These are phyloP conservation scores for Diarsia rubi DNA, from an alignment of 2,888 invertebrate genomes.

Conservation along the genomic window DNA sequence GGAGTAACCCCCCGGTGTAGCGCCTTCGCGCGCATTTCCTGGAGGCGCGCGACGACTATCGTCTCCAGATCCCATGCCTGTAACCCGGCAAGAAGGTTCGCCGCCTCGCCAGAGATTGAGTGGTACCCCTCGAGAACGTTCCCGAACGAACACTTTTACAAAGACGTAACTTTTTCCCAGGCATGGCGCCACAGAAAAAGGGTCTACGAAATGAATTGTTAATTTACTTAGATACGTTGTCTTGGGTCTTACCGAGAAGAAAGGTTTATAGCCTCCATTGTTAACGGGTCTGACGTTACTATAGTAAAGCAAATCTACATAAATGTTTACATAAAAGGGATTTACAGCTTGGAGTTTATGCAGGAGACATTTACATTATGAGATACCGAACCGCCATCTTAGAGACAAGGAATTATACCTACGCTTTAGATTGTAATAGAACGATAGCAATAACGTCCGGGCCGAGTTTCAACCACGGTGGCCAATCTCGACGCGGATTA, in stretches of 20 bases:
- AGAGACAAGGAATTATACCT: background rate
- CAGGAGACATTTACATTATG: conserved; percentile 30
- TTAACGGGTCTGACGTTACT: conserved; percentile 21
- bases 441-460: background rate
- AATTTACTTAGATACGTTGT: background rate
- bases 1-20: too few species aligned
- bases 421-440: background rate
- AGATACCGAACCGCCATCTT: conserved; percentile 1
- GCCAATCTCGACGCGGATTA: background rate
- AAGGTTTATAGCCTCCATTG: background rate
- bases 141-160: background rate
- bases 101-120: too few species aligned
- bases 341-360: conserved; percentile 30
- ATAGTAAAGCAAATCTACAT: conserved; percentile 37
- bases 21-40: too few species aligned
- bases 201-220: background rate
- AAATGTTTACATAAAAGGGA: conserved; percentile 44
- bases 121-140: too few species aligned
- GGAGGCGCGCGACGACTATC: too few species aligned
- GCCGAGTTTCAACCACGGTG: background rate
- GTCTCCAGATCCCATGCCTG: too few species aligned
- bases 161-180: too few species aligned
- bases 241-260: conserved; percentile 2
- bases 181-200: background rate
- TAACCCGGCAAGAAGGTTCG: too few species aligned